phyloP scores from a whole-genome alignment of 2,113 vertebrate species.

The Fulica atra region DNA sequence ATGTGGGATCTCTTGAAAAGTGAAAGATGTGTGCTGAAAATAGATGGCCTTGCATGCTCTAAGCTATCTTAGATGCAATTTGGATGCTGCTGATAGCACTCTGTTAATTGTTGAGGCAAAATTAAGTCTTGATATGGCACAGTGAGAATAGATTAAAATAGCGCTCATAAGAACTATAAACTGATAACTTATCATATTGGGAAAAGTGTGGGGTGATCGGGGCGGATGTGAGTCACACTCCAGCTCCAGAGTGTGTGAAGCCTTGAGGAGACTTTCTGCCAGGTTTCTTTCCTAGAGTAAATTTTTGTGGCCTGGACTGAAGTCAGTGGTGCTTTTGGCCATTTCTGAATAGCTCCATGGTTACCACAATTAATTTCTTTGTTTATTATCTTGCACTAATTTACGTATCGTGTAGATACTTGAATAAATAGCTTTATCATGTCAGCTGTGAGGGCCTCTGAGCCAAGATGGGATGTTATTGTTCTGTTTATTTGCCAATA shows the following conservation, averaged over 20 bases:
- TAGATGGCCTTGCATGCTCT: too few relatives aligned
- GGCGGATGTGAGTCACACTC: background rate
- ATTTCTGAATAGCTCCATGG: background rate
- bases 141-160: conserved; percentile 2
- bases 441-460: background rate
- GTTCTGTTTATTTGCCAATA: background rate
- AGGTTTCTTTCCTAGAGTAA: background rate
- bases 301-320: conserved; percentile 36
- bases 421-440: background rate
- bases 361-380: background rate
- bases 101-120: conserved; percentile 46
- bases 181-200: background rate
- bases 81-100: conserved; percentile 7
- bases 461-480: background rate
- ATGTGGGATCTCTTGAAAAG: conserved; percentile 13
- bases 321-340: conserved; percentile 43
- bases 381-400: conserved; percentile 13
- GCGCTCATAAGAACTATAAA: background rate
- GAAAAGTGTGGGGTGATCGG: fast-evolving
- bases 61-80: background rate
- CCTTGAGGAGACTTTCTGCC: background rate
- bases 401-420: background rate
- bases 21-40: background rate
- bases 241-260: background rate
- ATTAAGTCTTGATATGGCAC: conserved; percentile 19